phyloP scores from a whole-genome alignment of 2,113 vertebrate species.

The Illadopsis cleaveri region DNA sequence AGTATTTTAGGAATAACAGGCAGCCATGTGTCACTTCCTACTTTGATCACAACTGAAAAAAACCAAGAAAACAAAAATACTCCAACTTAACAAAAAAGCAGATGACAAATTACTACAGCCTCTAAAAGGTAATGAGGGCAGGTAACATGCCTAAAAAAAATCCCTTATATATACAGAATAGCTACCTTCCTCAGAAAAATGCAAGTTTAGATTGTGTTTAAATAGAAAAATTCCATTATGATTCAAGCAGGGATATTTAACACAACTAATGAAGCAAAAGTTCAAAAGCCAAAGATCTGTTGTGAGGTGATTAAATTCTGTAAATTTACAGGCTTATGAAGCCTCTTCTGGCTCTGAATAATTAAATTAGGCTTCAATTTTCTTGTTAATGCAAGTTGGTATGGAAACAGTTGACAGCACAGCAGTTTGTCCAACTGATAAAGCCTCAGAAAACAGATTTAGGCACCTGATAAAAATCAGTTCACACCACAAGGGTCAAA shows the following conservation, averaged over 20 bases:
- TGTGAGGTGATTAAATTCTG: background rate
- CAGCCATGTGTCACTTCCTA: background rate
- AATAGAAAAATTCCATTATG: no score
- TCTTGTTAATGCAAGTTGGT: background rate
- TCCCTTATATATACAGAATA: background rate
- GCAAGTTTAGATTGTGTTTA: no score
- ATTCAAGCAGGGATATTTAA: no score
- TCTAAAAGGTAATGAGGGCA: background rate
- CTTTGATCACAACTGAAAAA: background rate
- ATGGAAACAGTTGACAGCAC: background rate
- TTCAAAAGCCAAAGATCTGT: background rate
- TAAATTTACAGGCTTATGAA: background rate
- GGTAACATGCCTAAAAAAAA: background rate
- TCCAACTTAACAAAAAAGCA: background rate
- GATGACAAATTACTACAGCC: background rate
- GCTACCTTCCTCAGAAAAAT: no score
- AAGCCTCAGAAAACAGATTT: background rate
- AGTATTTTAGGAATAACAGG: background rate
- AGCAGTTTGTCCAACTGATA: background rate
- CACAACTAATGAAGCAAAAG: background rate
- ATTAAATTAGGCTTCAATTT: background rate
- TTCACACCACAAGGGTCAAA: background rate
- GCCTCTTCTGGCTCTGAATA: background rate
- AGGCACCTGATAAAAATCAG: background rate
- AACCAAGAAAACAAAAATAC: background rate